Evolutionary conservation across 1,140 invertebrate species (phyloP).

Genomic region (Pogonognathellus flavescens): DNA sequence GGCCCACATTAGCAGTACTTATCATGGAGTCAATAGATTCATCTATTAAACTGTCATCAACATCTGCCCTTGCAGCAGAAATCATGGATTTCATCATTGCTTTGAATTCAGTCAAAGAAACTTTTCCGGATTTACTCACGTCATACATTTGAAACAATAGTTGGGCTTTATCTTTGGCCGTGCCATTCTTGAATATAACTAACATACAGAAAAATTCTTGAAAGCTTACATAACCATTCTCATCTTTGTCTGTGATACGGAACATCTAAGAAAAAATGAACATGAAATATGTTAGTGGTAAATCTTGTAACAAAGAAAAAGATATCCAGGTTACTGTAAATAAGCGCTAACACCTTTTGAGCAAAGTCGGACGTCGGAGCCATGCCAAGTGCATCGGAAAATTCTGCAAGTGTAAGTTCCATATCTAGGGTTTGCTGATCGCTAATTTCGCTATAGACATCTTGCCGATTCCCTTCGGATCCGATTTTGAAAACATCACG

Average conservation of each 20-base stretch:
- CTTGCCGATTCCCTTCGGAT: conserved; percentile 70
- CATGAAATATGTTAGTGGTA: too few relatives aligned
- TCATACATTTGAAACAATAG: conserved; percentile 78
- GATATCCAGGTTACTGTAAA: too few relatives aligned
- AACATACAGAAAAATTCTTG: conserved; percentile 77
- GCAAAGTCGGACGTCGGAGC: conserved; percentile 75
- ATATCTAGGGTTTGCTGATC: conserved; percentile 72
- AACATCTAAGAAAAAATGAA: conserved; percentile 73
- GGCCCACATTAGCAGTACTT: conserved; percentile 65
- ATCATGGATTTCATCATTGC: conserved; percentile 71
- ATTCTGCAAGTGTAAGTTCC: conserved; percentile 74
- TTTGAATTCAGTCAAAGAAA: conserved; percentile 71
- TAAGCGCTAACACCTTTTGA: conserved; percentile 70
- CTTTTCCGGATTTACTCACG: conserved; percentile 71
- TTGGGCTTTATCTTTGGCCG: conserved; percentile 73
- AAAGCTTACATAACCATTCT: conserved; percentile 78
- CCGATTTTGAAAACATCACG: conserved; percentile 71
- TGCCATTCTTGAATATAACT: conserved; percentile 76
- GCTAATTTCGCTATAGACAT: conserved; percentile 69
- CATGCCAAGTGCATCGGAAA: conserved; percentile 76
- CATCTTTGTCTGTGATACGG: conserved; percentile 75
- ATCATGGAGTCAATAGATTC: conserved; percentile 71
- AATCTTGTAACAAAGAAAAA: too few relatives aligned
- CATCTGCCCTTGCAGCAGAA: conserved; percentile 72
- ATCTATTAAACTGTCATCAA: conserved; percentile 71